Conservation (phyloP, 2,113 vertebrate species). For the Chaetodon auriga region DNA sequence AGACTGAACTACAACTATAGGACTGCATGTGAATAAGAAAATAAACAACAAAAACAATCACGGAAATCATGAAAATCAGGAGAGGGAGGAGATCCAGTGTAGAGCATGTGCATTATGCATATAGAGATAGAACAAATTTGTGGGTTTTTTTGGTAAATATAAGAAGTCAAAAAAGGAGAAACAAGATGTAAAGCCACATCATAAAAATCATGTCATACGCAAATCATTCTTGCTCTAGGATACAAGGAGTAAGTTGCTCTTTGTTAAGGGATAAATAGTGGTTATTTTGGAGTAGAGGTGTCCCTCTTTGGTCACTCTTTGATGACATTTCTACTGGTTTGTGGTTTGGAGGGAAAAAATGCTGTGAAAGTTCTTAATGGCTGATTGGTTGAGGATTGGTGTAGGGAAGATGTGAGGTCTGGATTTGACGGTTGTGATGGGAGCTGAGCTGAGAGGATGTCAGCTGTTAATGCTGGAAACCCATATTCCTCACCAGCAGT, state of each 20-base stretch:
- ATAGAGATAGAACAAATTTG: constrained; percentile 60
- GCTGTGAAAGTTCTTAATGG: constrained; percentile 21
- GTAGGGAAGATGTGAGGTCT: constrained; percentile 50
- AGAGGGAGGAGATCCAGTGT: constrained; percentile 22
- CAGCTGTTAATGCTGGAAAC: constrained; percentile 58
- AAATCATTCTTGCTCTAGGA: not conserved
- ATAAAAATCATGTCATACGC: constrained; percentile 70
- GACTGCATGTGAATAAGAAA: not conserved
- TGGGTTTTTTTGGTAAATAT: no score
- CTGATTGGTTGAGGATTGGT: constrained; percentile 14
- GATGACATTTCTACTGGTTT: no score
- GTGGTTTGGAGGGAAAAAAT: constrained; percentile 24
- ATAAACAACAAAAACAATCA: constrained; percentile 5
- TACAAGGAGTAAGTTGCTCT: constrained; percentile 34
- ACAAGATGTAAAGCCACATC: constrained; percentile 73
- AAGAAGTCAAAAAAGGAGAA: constrained; percentile 80
- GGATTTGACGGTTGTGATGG: constrained; percentile 72
- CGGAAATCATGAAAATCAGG: constrained; percentile 1
- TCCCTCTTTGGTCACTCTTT: no score
- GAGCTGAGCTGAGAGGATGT: constrained; percentile 68
- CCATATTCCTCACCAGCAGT: constrained; percentile 44
- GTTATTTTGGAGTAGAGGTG: not conserved
- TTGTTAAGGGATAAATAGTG: constrained; percentile 22
- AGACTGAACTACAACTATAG: not conserved
- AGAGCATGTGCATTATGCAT: constrained; percentile 57